These are phyloP conservation scores for Pogonophryne albipinna DNA, from an alignment of 2,797 vertebrate species.

Conservation along the genomic window DNA sequence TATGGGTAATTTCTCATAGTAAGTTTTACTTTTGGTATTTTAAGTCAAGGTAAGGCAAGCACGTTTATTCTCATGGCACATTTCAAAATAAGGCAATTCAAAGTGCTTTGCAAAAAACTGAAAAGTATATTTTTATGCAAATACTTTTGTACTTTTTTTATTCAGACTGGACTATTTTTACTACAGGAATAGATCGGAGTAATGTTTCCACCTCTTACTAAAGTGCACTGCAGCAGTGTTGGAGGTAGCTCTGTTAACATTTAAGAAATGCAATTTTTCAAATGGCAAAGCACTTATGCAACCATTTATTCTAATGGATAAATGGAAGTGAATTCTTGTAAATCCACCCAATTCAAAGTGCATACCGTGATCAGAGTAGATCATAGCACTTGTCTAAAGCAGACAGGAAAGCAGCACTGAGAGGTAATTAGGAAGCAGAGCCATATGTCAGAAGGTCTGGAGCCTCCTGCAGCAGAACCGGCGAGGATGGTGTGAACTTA, in stretches of 20 bases:
- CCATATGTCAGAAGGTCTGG: slow-evolving; percentile 83
- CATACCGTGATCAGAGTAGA: slow-evolving; percentile 14
- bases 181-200: too few species aligned
- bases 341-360: neutral
- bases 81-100: too few species aligned
- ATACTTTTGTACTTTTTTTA: too few species aligned
- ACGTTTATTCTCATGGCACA: too few species aligned
- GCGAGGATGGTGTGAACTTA: slow-evolving; percentile 68
- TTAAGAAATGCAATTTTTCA: neutral
- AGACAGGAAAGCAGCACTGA: slow-evolving; percentile 27
- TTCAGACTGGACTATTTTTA: too few species aligned
- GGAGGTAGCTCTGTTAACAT: neutral
- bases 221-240: neutral
- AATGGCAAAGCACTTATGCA: neutral
- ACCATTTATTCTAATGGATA: neutral
- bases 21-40: too few species aligned
- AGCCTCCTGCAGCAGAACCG: slow-evolving; percentile 57
- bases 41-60: too few species aligned
- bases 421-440: slow-evolving; percentile 69
- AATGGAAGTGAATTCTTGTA: neutral
- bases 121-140: too few species aligned
- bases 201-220: neutral
- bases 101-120: too few species aligned
- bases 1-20: too few species aligned
- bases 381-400: slow-evolving; percentile 21